Base-by-base conservation (phyloP, 2,797 vertebrate species). In the Bryconaethiops microstoma region DNA sequence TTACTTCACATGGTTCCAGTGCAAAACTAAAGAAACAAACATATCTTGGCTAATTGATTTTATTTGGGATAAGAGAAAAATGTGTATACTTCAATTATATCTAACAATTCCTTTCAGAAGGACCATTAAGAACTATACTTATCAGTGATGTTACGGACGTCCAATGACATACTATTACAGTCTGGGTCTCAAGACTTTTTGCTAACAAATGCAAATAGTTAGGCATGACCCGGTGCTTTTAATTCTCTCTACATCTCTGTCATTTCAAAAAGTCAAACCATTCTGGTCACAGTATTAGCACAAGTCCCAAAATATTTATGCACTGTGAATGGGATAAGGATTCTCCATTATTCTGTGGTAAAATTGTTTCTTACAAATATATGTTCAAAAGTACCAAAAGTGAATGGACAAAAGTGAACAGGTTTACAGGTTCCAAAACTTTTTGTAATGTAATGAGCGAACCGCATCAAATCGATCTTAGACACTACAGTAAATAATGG, bases 251-350 rank as follows among this genome's bases (percentile, higher is more conserved):
- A 23, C 21, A 50, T 70, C 45, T 50, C 21, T 29, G 14, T 52
- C 68, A 52, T 70, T 70, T 50, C 21, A 52, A 70, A 70, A 70
- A 21, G 68, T 52, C 50, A 70, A 52, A 25, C 48, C 25, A 16
- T 0, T 29, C 70, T 35, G 17, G 55, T 54, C 16, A n/a, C 25
- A 72, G 70, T 5, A 55, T 72, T 72, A 72, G 25, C 50, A 35
- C 23, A 55, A 19, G 19, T 6, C 25, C 4, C 39, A 57, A 55
- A 73, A 73, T 39, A 73, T 57, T 40, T 55, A 55, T 35, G 52
- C 0, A 7, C 17, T 40, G 29, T 35, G 16, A 57, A 73, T 29
- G 14, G 55, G 25, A 55, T 25, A 39, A 70, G 42, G 6, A 12
- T 73, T 55, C 29, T 40, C 8, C 50, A 57, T 29, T 29, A 29